Base-by-base conservation (phyloP, 2,888 invertebrate genomes). In the Epinotia demarniana region DNA sequence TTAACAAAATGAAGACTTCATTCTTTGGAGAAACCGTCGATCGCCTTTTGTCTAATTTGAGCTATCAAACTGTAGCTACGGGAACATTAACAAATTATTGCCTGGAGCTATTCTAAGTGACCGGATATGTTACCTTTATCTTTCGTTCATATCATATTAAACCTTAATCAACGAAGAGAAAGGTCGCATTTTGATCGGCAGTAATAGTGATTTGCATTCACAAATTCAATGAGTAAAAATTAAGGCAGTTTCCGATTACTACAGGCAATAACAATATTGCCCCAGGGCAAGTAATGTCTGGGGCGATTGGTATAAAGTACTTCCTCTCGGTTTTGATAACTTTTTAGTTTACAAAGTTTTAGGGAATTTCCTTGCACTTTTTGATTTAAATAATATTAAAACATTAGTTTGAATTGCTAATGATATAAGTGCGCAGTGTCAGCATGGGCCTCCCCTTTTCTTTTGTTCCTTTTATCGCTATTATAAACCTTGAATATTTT, bases 221-320 rank as follows among this genome's bases (percentile, higher is more conserved):
- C 87, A 88, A 90, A 91, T 90, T 89, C 92, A 92, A 90, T 92
- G 90, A 93, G 89, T 86, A 88, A 72, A 91, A 92, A 91, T 92
- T 90, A 90, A 90, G 90, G 91, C 84, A 87, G 90, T 92, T 91
- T 92, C 89, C 91, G 91, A 92, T 91, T 87, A 87, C 87, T 84
- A 84, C 86, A 83, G 89, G 89, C 87, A 88, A 89, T 91, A 92
- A 90, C 87, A 83, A 84, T 85, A 83, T 87, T 78, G 92, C 93
- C 91, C 81, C 81, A 77, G 88, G 92, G 87, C 80, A 80, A 80
- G 80, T 83, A 83, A 84, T 84, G 85, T 84, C 85, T 87, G 85
- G 85, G 85, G 85, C 85, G 85, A 87, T 89, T 88, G 85, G 87
- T 89, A 89, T 90, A 86, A 86, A 85, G 83, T 85, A 88, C 88